These are phyloP conservation scores for Hyperoodon ampullatus DNA, from an alignment of 2,113 vertebrate genomes.

Conservation along the genomic window DNA sequence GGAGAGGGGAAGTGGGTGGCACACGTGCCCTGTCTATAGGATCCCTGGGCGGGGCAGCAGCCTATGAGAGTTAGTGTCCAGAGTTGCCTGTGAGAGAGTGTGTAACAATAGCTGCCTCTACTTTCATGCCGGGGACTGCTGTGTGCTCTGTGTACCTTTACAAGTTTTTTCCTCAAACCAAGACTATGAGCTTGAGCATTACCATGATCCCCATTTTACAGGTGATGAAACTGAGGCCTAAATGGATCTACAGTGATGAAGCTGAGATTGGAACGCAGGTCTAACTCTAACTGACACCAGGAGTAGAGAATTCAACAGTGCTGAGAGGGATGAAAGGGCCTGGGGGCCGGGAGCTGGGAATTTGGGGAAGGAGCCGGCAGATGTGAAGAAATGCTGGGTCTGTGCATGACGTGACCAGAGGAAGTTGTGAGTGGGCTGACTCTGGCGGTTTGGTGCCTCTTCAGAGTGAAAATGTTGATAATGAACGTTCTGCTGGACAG, in stretches of 20 bases:
- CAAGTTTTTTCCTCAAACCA: background rate
- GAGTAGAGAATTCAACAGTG: background rate
- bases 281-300: background rate
- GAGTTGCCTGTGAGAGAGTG: background rate
- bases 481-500: constrained; percentile 62
- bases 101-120: background rate
- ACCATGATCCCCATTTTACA: background rate
- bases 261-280: background rate
- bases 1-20: background rate
- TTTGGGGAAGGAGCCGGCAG: background rate
- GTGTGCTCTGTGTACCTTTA: background rate
- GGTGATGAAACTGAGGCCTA: background rate
- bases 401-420: background rate
- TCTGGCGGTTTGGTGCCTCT: constrained; percentile 34
- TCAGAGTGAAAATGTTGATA: constrained; percentile 56
- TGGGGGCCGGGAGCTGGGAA: background rate
- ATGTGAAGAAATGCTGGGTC: background rate
- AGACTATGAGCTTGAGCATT: background rate
- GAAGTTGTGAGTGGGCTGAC: background rate
- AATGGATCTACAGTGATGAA: background rate
- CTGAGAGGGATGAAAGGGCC: background rate
- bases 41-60: background rate
- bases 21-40: rapidly evolving
- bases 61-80: rapidly evolving
- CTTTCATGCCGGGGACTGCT: background rate